Evolutionary conservation across 1,140 invertebrate species (phyloP).

Genomic region (Drosophila arawakana): DNA sequence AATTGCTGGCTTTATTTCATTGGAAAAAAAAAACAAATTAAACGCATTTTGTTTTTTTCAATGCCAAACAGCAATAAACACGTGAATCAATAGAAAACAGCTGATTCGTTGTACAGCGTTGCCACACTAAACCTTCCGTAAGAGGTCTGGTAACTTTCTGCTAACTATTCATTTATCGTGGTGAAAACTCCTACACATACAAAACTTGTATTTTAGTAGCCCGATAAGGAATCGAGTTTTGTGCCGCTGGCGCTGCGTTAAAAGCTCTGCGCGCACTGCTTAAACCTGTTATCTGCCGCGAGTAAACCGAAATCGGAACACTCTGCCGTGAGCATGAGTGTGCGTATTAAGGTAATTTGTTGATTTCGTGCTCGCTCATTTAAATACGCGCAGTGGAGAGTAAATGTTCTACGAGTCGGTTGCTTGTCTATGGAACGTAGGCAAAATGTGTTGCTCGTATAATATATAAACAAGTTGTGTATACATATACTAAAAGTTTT

Average conservation of each 20-base stretch:
- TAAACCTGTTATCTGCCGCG: conserved; percentile 73
- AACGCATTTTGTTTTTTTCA: neutral
- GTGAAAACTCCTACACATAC: conserved; percentile 8
- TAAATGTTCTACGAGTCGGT: conserved; percentile 39
- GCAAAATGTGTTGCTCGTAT: neutral
- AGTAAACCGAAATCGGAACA: neutral
- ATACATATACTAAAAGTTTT: conserved; percentile 4
- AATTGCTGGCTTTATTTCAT: neutral
- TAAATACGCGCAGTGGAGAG: conserved; percentile 38
- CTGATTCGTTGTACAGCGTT: conserved; percentile 17
- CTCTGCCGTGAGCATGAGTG: conserved; percentile 8
- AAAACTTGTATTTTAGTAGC: neutral
- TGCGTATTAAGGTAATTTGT: conserved; percentile 31
- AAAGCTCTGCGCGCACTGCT: conserved; percentile 53
- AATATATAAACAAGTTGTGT: neutral
- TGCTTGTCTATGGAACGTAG: neutral
- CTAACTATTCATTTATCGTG: conserved; percentile 21
- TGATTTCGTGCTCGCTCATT: conserved; percentile 45
- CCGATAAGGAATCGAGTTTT: conserved; percentile 9
- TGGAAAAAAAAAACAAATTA: neutral
- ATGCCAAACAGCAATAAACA: conserved; percentile 2
- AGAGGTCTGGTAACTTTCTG: conserved; percentile 15
- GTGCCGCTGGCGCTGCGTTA: neutral
- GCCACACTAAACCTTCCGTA: neutral
- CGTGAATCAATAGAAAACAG: conserved; percentile 19